A percentile compares a stretch with the other conserved stretches of the same genome.
phyloP scores from a whole-genome alignment of 2,113 vertebrate species.

The Nettapus auritus region DNA sequence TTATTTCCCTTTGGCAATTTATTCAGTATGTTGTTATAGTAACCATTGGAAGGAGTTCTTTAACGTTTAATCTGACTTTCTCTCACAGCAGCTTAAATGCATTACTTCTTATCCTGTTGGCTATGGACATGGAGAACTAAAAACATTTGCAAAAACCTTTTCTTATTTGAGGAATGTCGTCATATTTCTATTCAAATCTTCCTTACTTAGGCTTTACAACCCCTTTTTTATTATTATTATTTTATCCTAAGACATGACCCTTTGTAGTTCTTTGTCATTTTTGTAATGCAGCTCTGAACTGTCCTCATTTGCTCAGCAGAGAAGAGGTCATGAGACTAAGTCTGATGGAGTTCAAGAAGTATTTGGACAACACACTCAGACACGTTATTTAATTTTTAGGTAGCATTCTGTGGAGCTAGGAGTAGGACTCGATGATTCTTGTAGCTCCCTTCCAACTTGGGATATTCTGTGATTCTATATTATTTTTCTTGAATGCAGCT shows the following conservation, averaged over 20 bases:
- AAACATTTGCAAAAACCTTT: not conserved
- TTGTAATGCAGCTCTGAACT: not conserved
- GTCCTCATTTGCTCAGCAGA: not conserved
- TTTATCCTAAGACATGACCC: not conserved
- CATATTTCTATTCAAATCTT: not conserved
- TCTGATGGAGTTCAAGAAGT: not conserved
- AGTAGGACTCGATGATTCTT: not conserved
- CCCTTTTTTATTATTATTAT: not conserved
- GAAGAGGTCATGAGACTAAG: not conserved
- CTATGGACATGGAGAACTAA: not conserved
- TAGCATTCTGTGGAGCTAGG: not conserved
- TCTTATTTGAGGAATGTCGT: not conserved
- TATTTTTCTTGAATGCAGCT: not conserved
- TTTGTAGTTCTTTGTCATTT: not conserved
- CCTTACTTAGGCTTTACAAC: not conserved
- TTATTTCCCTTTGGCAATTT: not conserved
- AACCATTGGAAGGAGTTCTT: not conserved
- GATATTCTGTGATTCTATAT: not conserved
- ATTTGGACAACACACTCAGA: not conserved
- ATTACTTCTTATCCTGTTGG: not conserved
- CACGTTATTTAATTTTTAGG: not conserved
- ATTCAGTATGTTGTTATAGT: not conserved
- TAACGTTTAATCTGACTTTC: not conserved
- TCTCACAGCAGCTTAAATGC: slow-evolving; percentile 4
- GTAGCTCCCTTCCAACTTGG: not conserved